These are phyloP conservation scores for Tenthredo amoena DNA, from an alignment of 2,888 invertebrate species.

Conservation along the genomic window DNA sequence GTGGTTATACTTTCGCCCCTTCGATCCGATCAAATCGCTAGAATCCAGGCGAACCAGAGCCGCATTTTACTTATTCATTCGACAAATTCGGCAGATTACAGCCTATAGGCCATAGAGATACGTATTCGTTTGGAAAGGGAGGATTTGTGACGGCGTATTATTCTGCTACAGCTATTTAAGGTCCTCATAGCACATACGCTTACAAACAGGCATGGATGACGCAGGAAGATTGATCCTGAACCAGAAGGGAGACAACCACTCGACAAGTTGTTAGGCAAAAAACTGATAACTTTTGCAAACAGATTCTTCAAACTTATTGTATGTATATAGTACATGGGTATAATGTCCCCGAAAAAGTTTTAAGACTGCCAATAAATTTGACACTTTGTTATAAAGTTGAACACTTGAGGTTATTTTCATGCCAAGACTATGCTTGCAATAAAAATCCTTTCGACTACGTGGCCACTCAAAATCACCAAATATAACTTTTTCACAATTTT, in stretches of 20 bases:
- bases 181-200: neutral
- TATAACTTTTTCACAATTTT: neutral
- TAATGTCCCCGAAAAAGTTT: neutral
- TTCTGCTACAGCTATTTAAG: conserved; percentile 14
- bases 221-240: conserved; percentile 22
- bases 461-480: neutral
- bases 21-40: conserved; percentile 54
- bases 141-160: conserved; percentile 61
- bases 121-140: conserved; percentile 54
- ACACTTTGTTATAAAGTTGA: conserved; percentile 8
- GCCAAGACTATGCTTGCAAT: neutral
- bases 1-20: conserved; percentile 55
- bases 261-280: conserved; percentile 25
- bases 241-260: neutral
- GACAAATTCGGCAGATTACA: conserved; percentile 70
- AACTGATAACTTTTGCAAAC: conserved; percentile 22
- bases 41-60: neutral
- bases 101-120: conserved; percentile 60
- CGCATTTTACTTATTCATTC: conserved; percentile 71
- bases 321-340: conserved; percentile 8
- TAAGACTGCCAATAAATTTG: neutral
- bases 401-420: neutral
- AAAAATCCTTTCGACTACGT: neutral
- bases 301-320: conserved; percentile 13
- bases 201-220: conserved; percentile 21